Conservation (phyloP, 2,113 vertebrate genomes). For the Candoia aspera region DNA sequence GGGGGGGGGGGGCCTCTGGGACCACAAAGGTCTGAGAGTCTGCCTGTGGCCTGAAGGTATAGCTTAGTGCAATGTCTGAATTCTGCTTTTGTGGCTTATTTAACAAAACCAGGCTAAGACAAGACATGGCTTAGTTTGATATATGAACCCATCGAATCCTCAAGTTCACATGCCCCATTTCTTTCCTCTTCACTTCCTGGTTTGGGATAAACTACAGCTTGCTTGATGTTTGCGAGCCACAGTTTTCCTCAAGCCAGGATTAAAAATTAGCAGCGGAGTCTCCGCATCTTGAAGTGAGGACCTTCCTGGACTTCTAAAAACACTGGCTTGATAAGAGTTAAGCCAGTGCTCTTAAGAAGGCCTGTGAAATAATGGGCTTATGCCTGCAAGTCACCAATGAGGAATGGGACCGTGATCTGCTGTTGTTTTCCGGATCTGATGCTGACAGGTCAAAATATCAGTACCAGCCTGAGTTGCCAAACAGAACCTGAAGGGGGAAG, state of each 20-base stretch:
- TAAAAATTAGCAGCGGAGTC: not conserved
- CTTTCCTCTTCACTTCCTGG: not conserved
- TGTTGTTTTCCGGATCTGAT: not conserved
- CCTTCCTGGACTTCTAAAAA: not conserved
- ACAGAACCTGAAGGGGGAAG: conserved; percentile 2
- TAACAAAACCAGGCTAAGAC: not conserved
- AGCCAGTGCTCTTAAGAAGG: not conserved
- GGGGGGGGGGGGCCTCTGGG: not conserved
- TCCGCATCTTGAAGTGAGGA: not conserved
- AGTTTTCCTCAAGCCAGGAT: not conserved
- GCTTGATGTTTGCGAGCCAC: not conserved
- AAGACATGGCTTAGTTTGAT: not conserved
- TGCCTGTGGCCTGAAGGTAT: not conserved
- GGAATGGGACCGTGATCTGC: not conserved
- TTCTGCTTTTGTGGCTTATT: not conserved
- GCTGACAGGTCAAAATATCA: not conserved
- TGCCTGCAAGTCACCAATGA: not conserved
- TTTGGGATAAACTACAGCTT: not conserved
- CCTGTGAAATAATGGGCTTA: not conserved
- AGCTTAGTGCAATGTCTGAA: not conserved
- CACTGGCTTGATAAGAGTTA: not conserved
- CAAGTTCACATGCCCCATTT: not conserved
- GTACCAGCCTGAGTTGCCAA: not conserved
- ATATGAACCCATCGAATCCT: not conserved
- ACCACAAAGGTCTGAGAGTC: not conserved